A percentile compares a stretch with the other conserved stretches of the same genome.
These are phyloP conservation scores for Vespertilio murinus DNA, from an alignment of 2,797 vertebrate genomes.

Conservation along the genomic window DNA sequence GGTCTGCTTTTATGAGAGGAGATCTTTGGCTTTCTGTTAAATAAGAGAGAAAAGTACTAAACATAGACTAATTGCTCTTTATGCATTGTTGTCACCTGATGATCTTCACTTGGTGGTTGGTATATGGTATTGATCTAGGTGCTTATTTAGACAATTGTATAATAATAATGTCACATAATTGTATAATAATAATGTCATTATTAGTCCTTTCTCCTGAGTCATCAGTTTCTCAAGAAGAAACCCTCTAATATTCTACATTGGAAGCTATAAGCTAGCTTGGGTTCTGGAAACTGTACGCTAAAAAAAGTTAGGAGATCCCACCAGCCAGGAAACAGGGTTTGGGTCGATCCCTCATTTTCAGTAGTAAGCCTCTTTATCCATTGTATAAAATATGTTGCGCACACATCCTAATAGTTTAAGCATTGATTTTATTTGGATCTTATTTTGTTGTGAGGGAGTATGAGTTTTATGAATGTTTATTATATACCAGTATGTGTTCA, in stretches of 20 bases:
- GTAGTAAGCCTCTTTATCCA: background rate
- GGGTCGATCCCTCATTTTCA: background rate
- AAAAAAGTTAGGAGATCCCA: background rate
- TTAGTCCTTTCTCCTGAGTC: background rate
- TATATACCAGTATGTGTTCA: background rate
- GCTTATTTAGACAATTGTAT: background rate
- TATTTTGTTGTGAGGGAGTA: background rate
- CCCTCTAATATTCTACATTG: background rate
- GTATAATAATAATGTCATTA: no score
- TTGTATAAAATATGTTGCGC: background rate
- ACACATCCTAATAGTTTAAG: background rate
- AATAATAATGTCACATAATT: no score
- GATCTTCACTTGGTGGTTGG: background rate
- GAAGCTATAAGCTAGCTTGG: background rate
- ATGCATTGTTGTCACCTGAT: background rate
- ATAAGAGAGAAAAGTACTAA: background rate
- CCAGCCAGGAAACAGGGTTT: background rate
- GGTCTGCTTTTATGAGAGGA: background rate
- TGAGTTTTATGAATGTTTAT: background rate
- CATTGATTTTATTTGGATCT: background rate
- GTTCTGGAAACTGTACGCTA: background rate
- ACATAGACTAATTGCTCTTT: background rate
- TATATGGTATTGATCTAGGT: background rate
- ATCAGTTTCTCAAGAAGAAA: background rate
- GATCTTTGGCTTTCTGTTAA: background rate